phyloP scores from a whole-genome alignment of 2,797 vertebrate species.

The Vultur gryphus region DNA sequence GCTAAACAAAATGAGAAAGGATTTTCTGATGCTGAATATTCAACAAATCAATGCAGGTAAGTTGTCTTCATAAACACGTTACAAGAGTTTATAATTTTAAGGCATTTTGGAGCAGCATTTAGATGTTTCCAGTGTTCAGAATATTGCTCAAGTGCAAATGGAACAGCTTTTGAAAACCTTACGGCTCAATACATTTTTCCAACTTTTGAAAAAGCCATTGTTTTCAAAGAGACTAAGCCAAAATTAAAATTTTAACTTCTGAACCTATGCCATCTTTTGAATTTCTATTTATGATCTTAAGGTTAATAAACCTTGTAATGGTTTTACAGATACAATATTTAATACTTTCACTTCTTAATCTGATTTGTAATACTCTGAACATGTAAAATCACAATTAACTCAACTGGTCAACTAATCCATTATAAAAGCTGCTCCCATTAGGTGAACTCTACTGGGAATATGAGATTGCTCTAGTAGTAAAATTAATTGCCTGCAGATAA shows the following conservation, averaged over 20 bases:
- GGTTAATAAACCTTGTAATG: not conserved
- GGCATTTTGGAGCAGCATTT: not conserved
- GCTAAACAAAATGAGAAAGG: constrained; percentile 61
- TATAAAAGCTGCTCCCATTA: not conserved
- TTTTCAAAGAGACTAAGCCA: not conserved
- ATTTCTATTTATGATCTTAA: constrained; percentile 21
- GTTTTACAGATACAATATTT: not conserved
- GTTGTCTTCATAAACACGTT: constrained; percentile 8
- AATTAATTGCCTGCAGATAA: not conserved
- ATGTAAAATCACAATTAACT: not conserved
- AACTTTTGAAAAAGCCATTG: not conserved
- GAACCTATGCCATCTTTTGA: not conserved
- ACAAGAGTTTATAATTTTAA: not conserved
- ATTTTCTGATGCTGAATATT: constrained; percentile 55
- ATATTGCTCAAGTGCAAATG: not conserved
- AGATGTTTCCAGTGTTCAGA: not conserved
- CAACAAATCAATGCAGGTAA: constrained; percentile 33
- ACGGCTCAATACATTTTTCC: not conserved
- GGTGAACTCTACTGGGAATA: not conserved
- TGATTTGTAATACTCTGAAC: not conserved
- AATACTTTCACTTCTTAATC: not conserved
- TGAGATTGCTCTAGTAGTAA: not conserved
- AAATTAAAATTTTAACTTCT: not conserved
- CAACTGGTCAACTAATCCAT: constrained; percentile 18
- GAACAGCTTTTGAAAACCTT: not conserved